Conservation (phyloP, 2,888 invertebrate species). For the Malacosoma neustria region DNA sequence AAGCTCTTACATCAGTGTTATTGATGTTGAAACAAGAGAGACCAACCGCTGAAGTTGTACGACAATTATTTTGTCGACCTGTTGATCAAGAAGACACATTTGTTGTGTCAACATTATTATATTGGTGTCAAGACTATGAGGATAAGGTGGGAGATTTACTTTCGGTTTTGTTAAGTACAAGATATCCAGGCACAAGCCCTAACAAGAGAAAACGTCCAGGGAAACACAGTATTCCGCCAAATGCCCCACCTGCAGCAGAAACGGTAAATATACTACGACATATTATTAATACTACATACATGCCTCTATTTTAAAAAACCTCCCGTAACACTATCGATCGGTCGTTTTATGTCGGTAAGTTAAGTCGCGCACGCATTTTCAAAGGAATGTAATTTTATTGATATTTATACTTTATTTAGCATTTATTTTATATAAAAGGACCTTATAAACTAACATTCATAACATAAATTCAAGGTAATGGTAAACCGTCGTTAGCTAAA, state of each 20-base stretch:
- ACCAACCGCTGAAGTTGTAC: constrained; percentile 89
- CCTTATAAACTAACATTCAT: no score
- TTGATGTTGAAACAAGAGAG: constrained; percentile 94
- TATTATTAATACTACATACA: constrained; percentile 6
- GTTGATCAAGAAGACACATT: constrained; percentile 88
- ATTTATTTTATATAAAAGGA: no score
- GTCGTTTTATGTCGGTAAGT: no score
- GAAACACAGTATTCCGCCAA: constrained; percentile 80
- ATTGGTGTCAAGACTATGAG: constrained; percentile 95
- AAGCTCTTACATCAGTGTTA: constrained; percentile 92
- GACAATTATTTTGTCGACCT: constrained; percentile 86
- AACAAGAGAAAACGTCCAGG: constrained; percentile 91
- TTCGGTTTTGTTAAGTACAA: constrained; percentile 83
- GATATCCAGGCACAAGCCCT: constrained; percentile 91
- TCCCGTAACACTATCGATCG: no score
- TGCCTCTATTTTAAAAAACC: no score
- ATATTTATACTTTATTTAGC: no score
- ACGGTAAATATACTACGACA: constrained; percentile 63
- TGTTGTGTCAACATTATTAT: constrained; percentile 92
- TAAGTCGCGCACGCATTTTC: no score
- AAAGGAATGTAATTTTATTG: no score
- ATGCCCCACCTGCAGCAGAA: constrained; percentile 85
- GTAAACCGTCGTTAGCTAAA: no score
- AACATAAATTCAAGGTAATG: no score
- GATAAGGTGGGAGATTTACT: constrained; percentile 90